Base-by-base conservation (phyloP, 2,888 invertebrate genomes). In the Patella pellucida region DNA sequence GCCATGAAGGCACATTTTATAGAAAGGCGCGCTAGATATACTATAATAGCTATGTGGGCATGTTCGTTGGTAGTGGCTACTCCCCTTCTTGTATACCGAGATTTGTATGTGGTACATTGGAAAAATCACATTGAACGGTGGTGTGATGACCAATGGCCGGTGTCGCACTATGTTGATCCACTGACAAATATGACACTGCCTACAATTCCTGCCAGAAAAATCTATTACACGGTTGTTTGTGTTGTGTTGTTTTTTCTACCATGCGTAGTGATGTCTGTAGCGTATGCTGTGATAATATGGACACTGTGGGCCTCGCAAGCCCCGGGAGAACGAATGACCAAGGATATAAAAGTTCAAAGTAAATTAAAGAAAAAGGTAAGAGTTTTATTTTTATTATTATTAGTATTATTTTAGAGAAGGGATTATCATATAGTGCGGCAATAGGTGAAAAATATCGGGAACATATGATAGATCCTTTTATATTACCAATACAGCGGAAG, bases 181-280 rank as follows among this genome's bases (percentile, higher is more conserved):
- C 73, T 72, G 1, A 78, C 72, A 4, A 78, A 74, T 68, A 31
- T 31, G n/a, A 77, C 74, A 52, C 19, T 76, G 51, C 54, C 71
- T 50, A 76, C 68, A 31, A 79, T 0, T 82, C 92, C 0, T 14
- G 90, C 16, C 90, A 94, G 74, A 93, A 94, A 69, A 31, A 93
- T 94, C 54, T 96, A 96, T 87, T 96, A 96, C 95, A 94, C 95
- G 82, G 93, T 95, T 50, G 93, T 95, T 4, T 92, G 95, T 27
- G 93, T 94, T 0, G 92, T 95, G 9, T 90, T 96, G 27, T 95
- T 96, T 1, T 96, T 96, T 94, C 88, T 95, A 23, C 96, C 96
- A 0, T 91, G 96, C 41, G 92, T 93, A 0, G 92, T 95, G 0
- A 95, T 96, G 94, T 90, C 94, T 0, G 89, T 95, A n/a, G 94